Conservation (phyloP, 2,888 invertebrate species). For the Calliphora vomitoria region DNA sequence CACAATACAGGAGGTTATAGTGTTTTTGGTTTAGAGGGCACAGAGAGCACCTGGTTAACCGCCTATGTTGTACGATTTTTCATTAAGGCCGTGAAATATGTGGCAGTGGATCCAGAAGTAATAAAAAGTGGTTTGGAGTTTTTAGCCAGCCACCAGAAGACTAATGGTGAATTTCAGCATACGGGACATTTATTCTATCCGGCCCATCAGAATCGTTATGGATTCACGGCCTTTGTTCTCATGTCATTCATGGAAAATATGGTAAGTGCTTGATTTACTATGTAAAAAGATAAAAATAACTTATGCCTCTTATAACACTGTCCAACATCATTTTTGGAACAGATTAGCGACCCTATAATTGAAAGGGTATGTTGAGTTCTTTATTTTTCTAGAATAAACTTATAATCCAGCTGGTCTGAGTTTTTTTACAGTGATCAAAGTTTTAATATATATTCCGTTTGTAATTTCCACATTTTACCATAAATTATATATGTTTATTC, state of each 20-base stretch:
- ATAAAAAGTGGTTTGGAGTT: conserved; percentile 28
- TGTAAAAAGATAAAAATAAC: too few relatives aligned
- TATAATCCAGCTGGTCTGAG: too few relatives aligned
- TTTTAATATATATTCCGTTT: too few relatives aligned
- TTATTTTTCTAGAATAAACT: too few relatives aligned
- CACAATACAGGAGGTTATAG: conserved; percentile 91
- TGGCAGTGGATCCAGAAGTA: conserved; percentile 84
- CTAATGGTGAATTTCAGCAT: conserved; percentile 26
- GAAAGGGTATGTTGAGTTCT: too few relatives aligned
- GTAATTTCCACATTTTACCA: too few relatives aligned
- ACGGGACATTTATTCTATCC: conserved; percentile 86
- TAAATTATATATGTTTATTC: too few relatives aligned
- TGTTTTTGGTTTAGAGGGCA: conserved; percentile 88
- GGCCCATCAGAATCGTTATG: conserved; percentile 87
- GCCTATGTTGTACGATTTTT: conserved; percentile 93
- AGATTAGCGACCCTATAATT: too few relatives aligned
- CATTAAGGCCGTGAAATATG: conserved; percentile 88
- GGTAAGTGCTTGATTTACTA: conserved; percentile 78
- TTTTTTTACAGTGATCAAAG: too few relatives aligned
- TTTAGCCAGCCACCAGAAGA: not conserved
- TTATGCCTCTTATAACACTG: too few relatives aligned
- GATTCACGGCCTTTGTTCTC: conserved; percentile 91
- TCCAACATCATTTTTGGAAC: too few relatives aligned
- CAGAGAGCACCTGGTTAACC: conserved; percentile 90
- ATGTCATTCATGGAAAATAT: conserved; percentile 89